Base-by-base conservation (phyloP, 2,113 vertebrate species). In the Corythornis cristatus region DNA sequence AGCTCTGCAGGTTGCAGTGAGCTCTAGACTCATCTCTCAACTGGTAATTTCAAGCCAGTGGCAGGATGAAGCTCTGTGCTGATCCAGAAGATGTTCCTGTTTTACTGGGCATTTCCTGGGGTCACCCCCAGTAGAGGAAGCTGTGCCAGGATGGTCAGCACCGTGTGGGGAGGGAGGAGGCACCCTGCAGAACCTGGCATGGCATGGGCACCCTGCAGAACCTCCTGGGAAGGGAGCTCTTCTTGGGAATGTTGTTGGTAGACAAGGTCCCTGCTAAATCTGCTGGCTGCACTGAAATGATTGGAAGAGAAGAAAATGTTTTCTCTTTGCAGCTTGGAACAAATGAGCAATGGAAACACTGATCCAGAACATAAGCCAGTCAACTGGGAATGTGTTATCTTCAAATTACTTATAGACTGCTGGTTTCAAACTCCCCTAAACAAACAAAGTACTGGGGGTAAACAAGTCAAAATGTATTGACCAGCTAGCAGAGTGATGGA, bases 191-290 rank as follows among this genome's bases (percentile, higher is more conserved):
- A 86, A 54, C 58, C n/a, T 84, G 37, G 37, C 37, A 37, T 1
- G 1, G 8, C 1, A 3, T 76, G 42, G 40, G 33, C 0, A 0
- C 40, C 21, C 53, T 4, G 0, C 3, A 9, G 45, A 83, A 54
- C 54, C 37, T 84, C 51, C 19, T 0, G 8, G 46, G 31, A 77
- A 64, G 60, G 57, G 15, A 83, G 19, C 0, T 0, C 13, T 70
- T 74, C 54, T 3, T 75, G 33, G n/a, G 29, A 16, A 18, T 5
- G 4, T 6, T 75, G 31, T 12, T 3, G 2, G 35, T 61, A 15
- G 77, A 79, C 33, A 23, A 62, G 14, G 29, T 67, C 40, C 35
- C 37, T 83, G 57, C 65, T 86, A 12, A 50, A 28, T 76, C 43
- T 77, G 31, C 45, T 77, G 53, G 17, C 22, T 5, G 5, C 16